Conservation (phyloP, 2,888 invertebrate genomes). For the Tiliacea citrago region DNA sequence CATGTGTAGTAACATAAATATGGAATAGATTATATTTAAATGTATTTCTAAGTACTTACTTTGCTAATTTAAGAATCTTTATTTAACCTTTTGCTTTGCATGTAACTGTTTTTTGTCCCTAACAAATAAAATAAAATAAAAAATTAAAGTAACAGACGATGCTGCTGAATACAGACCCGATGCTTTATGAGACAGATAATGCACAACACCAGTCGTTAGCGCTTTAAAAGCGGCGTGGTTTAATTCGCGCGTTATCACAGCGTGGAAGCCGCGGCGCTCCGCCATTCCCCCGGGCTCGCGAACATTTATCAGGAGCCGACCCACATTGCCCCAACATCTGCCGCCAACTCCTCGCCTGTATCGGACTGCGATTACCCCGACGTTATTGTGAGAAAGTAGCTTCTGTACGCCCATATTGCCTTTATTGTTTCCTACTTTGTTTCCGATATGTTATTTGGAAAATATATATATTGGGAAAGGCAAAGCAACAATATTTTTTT, state of each 20-base stretch:
- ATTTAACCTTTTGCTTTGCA: too few species aligned
- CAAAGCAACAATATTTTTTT: constrained; percentile 12
- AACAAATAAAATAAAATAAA: too few species aligned
- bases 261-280: constrained; percentile 75
- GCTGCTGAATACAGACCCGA: constrained; percentile 21
- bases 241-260: constrained; percentile 78
- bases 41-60: too few species aligned
- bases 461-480: constrained; percentile 48
- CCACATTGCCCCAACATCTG: constrained; percentile 85
- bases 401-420: constrained; percentile 67
- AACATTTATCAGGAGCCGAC: constrained; percentile 86
- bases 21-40: too few species aligned
- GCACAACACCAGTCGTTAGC: constrained; percentile 66
- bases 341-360: constrained; percentile 65
- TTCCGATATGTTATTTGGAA: constrained; percentile 55
- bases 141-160: constrained; percentile 28
- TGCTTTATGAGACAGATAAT: constrained; percentile 48
- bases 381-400: constrained; percentile 75
- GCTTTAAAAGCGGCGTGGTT: constrained; percentile 71
- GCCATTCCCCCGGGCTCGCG: constrained; percentile 79
- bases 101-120: too few species aligned
- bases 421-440: constrained; percentile 67
- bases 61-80: too few species aligned
- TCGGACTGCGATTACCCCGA: constrained; percentile 69
- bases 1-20: too few species aligned